Percentiles rank a stretch among this genome's conserved stretches.
Conservation (phyloP, 1,140 invertebrate species). For the Macrotrachela quadricornifera region DNA sequence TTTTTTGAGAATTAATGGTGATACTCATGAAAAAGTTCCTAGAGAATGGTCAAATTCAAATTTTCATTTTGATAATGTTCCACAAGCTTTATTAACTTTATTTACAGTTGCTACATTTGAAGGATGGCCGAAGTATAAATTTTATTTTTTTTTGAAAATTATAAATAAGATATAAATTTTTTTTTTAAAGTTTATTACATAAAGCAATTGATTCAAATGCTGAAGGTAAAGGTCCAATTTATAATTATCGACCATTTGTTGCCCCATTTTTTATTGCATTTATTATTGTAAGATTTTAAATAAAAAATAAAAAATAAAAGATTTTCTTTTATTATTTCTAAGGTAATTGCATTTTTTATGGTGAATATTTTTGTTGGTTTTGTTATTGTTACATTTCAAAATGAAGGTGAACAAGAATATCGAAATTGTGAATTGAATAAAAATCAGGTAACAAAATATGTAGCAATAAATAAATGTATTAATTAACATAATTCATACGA, state of each 20-base stretch:
- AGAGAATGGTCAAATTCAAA: conserved; percentile 59
- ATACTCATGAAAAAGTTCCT: conserved; percentile 49
- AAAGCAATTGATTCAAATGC: conserved; percentile 89
- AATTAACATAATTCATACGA: too few relatives aligned
- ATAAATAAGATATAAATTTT: too few relatives aligned
- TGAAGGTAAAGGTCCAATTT: conserved; percentile 78
- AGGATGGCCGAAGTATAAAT: conserved; percentile 72
- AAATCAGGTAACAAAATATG: conserved; percentile 83
- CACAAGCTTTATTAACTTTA: conserved; percentile 90
- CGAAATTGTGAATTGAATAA: conserved; percentile 99
- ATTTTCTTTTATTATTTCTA: too few relatives aligned
- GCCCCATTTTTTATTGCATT: conserved; percentile 97
- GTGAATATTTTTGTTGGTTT: conserved; percentile 99
- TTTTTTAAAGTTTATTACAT: conserved; percentile 61
- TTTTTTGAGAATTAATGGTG: conserved; percentile 43
- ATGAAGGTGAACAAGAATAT: conserved; percentile 98
- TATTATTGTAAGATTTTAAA: conserved; percentile 49
- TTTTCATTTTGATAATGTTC: conserved; percentile 93
- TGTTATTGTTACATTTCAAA: conserved; percentile 93
- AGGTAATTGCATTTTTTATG: conserved; percentile 54
- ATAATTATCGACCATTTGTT: conserved; percentile 88
- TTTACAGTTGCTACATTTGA: conserved; percentile 99
- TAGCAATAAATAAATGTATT: too few relatives aligned
- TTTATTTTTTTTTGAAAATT: not conserved
- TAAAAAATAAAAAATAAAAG: too few relatives aligned